Evolutionary conservation across 1,140 invertebrate species (phyloP).

Genomic region (Battus philenor): DNA sequence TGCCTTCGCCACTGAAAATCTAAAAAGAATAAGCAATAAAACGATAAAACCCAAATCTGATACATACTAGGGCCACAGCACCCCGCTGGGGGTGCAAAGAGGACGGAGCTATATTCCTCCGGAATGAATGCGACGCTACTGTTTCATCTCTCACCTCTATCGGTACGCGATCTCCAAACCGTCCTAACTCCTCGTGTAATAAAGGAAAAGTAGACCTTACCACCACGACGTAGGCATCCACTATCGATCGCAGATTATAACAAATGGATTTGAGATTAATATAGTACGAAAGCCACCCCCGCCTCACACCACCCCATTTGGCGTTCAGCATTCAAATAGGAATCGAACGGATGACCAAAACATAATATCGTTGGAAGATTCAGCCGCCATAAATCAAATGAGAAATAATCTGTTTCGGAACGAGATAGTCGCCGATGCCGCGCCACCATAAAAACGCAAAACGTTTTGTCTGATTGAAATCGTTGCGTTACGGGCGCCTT

Average conservation of each 20-base stretch:
- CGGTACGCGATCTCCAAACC: conserved; percentile 63
- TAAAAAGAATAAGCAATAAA: conserved; percentile 77
- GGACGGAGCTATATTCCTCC: conserved; percentile 56
- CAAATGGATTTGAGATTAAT: conserved; percentile 75
- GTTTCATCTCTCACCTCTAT: conserved; percentile 76
- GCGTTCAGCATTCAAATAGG: conserved; percentile 74
- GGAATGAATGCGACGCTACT: conserved; percentile 72
- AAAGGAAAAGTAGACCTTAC: conserved; percentile 61
- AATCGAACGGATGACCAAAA: conserved; percentile 76
- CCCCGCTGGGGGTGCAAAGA: conserved; percentile 61
- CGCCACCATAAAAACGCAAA: conserved; percentile 72
- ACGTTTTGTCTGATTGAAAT: conserved; percentile 74
- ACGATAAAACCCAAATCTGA: conserved; percentile 76
- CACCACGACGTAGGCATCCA: conserved; percentile 34
- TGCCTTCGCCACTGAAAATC: conserved; percentile 73
- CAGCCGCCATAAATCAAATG: conserved; percentile 73
- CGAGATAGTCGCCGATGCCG: conserved; percentile 63
- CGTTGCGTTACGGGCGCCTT: conserved; percentile 55
- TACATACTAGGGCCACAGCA: conserved; percentile 70
- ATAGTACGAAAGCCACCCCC: conserved; percentile 70
- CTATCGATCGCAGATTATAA: conserved; percentile 62
- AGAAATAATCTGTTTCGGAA: conserved; percentile 73
- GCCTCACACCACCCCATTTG: conserved; percentile 68
- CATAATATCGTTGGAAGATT: conserved; percentile 75
- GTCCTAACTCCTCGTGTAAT: conserved; percentile 63